These are phyloP conservation scores for Mormyrus iriodes DNA, from an alignment of 2,113 vertebrate species.

Conservation along the genomic window DNA sequence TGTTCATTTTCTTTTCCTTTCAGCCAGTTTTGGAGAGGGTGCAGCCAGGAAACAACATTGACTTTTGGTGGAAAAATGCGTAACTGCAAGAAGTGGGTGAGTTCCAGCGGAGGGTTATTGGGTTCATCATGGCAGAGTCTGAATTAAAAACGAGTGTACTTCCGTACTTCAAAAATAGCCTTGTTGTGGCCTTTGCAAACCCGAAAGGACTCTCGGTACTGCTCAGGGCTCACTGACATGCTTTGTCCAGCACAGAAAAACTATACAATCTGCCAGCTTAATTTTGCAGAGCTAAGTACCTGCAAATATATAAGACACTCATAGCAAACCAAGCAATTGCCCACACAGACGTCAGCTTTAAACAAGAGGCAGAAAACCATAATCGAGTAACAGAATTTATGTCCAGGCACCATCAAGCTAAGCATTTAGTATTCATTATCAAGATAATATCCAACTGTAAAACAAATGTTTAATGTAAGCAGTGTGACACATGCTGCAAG, in stretches of 20 bases:
- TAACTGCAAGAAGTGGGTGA: neutral
- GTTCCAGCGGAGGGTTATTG: neutral
- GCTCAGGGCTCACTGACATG: neutral
- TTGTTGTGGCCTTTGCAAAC: neutral
- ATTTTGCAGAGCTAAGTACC: neutral
- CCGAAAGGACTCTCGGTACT: neutral
- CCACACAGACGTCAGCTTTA: neutral
- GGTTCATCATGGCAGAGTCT: neutral
- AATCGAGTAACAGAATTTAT: neutral
- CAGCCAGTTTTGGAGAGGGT: neutral
- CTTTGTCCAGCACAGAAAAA: neutral
- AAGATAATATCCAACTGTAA: neutral
- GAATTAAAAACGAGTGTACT: neutral
- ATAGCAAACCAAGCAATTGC: neutral
- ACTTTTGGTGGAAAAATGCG: slow-evolving; percentile 6
- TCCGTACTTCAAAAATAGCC: neutral
- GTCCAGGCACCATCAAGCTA: neutral
- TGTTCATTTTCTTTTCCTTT: neutral
- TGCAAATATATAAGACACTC: neutral
- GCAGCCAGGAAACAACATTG: slow-evolving; percentile 7
- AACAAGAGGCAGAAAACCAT: neutral
- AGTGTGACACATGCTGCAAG: neutral
- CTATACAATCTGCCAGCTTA: neutral
- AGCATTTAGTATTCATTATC: neutral
- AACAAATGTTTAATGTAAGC: neutral